Evolutionary conservation across 2,113 vertebrate species (phyloP).

Genomic region (Sinocyclocheilus anophthalmus): DNA sequence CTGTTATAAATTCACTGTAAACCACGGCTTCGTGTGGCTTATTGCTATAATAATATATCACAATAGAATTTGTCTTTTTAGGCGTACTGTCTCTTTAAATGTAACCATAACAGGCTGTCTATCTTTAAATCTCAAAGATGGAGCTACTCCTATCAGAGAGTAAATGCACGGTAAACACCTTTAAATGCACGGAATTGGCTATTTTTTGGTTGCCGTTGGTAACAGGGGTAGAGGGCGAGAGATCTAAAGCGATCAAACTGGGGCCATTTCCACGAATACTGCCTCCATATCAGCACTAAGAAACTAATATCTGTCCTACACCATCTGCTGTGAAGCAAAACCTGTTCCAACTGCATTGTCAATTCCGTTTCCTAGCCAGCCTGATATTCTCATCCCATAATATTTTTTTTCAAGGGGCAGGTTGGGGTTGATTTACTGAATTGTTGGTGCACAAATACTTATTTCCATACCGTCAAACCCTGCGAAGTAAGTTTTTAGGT

Average conservation of each 20-base stretch:
- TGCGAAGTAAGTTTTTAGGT: constrained; percentile 83
- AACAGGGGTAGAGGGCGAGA: constrained; percentile 56
- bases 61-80: background rate
- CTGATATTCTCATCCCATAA: background rate
- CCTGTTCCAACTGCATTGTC: background rate
- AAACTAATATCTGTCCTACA: background rate
- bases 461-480: constrained; percentile 76
- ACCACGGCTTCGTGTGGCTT: no score
- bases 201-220: constrained; percentile 70
- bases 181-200: constrained; percentile 51
- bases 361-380: background rate
- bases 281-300: constrained; percentile 43
- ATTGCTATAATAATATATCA: background rate
- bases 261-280: constrained; percentile 55
- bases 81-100: background rate
- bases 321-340: background rate
- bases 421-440: background rate
- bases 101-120: background rate
- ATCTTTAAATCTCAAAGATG: background rate
- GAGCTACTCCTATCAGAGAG: constrained; percentile 1
- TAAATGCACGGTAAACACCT: background rate
- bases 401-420: background rate
- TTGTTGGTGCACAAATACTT: background rate
- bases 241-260: constrained; percentile 32
- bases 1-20: no score